Percentiles rank a stretch among this genome's conserved stretches.
phyloP scores from a whole-genome alignment of 2,797 vertebrate genomes.

The Cryptoblepharus egeriae region DNA sequence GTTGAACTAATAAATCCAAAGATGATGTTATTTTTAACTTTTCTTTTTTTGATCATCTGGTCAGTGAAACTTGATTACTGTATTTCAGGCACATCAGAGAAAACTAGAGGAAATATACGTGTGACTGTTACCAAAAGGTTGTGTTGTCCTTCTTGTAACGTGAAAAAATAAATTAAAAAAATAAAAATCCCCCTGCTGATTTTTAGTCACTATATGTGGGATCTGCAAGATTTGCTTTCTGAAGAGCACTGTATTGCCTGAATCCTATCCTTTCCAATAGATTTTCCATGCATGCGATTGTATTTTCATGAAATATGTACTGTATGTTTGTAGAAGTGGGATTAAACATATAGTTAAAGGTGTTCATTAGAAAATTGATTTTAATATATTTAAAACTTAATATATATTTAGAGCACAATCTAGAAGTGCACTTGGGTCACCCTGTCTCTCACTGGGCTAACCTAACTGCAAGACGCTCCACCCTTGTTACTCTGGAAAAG shows the following conservation, averaged over 20 bases:
- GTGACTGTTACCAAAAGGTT: background rate
- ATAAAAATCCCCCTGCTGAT: background rate
- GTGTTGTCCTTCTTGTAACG: constrained; percentile 3
- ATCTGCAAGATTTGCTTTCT: background rate
- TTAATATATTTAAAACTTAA: too few species aligned
- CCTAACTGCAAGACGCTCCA: too few species aligned
- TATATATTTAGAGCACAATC: too few species aligned
- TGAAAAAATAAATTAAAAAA: background rate
- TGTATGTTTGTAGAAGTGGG: background rate
- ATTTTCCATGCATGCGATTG: background rate
- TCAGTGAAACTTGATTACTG: background rate
- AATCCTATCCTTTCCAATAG: background rate
- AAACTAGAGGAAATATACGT: background rate
- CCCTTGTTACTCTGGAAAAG: too few species aligned
- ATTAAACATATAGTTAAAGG: background rate
- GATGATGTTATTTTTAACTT: background rate
- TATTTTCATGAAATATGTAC: background rate
- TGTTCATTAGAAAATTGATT: background rate
- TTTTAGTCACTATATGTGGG: background rate
- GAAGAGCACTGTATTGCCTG: background rate
- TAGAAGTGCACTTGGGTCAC: too few species aligned
- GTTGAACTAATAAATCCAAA: background rate
- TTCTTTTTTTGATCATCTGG: constrained; percentile 1
- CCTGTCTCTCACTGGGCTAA: too few species aligned
- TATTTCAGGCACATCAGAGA: constrained; percentile 13